Evolutionary conservation across 2,797 vertebrate genomes (phyloP), one percentile per base, ranked within the genome.

Genomic region (Pipistrellus pipistrellus): DNA sequence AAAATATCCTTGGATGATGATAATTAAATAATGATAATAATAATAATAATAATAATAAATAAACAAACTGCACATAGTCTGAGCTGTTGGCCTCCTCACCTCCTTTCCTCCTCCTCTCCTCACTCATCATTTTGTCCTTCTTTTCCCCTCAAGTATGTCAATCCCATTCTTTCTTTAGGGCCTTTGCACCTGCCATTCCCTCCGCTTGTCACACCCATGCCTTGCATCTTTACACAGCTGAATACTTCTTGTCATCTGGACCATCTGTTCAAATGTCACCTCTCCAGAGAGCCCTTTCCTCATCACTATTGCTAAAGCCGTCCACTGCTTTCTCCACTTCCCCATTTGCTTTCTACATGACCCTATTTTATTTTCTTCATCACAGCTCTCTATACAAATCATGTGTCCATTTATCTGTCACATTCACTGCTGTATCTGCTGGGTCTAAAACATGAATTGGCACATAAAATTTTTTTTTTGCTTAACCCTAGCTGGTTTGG

Each of bases 71-170:
- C 3, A 5, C 12, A 10, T 2, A 14, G n/a, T 46, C 46, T 6
- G 3, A 48, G 14, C 9, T 27, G 8, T 5, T 1, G 2, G n/a
- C 1, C 4, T 15, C 32, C 15, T 84, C 32, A 4, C 6, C 13
- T 64, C 17, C 8, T n/a, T 15, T 80, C 17, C 12, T 66, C 64
- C 23, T 27, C 8, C 8, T 62, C 12, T 64, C 27, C n/a, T 35
- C 32, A 11, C 21, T 84, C 44, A 25, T 20, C 44, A 25, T 11
- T n/a, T 17, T 80, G 4, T 38, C 75, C 3, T 90, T 41, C 12
- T 32, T 53, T 25, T 25, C 20, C 20, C 27, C 51, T 41, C 53
- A 62, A 20, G 4, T 3, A n/a, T 11, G 6, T 35, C 25, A 75
- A 86, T 30, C 1, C 86, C 27, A 25, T 73, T 91, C 57, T 91